These are phyloP conservation scores for zebrafish (Danio rerio) DNA, from an alignment of 2,113 vertebrate species.

Conservation along the genomic window GRCz12tu NC_133187.1:29916001-29916500, in stretches of 20 bases:
- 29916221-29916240: not conserved
- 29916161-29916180: too few relatives aligned
- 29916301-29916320: not conserved
- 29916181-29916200: not conserved
- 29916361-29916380: constrained; percentile 28
- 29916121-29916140: not conserved
- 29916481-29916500: constrained; percentile 59
- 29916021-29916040: too few relatives aligned
- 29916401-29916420: constrained; percentile 44
- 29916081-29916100: too few relatives aligned
- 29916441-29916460: constrained; percentile 37
- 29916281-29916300: not conserved
- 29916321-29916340: constrained; percentile 1
- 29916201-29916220: not conserved
- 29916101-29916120: too few relatives aligned
- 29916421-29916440: constrained; percentile 45
- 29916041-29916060: not conserved
- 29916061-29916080: not conserved
- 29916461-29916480: constrained; percentile 40
- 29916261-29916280: not conserved
- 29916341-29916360: constrained; percentile 19
- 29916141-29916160: too few relatives aligned
- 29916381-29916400: constrained; percentile 34
- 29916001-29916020: too few relatives aligned
- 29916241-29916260: not conserved